Base-by-base conservation (phyloP, 2,113 vertebrate genomes). In the Charadrius vociferus region DNA sequence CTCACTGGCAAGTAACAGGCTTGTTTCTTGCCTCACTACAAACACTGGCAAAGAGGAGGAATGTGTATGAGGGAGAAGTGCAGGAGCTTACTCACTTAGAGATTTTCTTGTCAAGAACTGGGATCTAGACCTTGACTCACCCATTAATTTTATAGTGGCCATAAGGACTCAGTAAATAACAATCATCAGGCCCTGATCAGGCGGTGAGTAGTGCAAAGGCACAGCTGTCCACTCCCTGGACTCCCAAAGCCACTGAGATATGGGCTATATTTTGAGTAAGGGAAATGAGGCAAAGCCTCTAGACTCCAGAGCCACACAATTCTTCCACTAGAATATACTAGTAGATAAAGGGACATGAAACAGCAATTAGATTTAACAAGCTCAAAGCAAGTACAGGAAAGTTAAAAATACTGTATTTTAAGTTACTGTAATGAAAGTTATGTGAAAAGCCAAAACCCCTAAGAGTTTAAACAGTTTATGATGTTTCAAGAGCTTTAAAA, bases 221-320 rank as follows among this genome's bases (percentile, higher is more conserved):
- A 63, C 21, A 43, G 39, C 7, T 2, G 0, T 24, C 36, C 12
- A 7, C 2, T 4, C 8, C 19, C 7, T 3, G 4, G 27, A 34
- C 6, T 66, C 36, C 16, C 34, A 73, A 41, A 90, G 68, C 41
- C 70, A 26, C 22, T 34, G 58, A 79, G 52, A 39, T 12, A 2
- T 2, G 14, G 34, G 15, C 24, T 70, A 2, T 32, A 63, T 45
- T 90, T 75, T 68, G 52, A 68, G 49, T 39, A 22, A 75, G 20
- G 4, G 52, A 63, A 88, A 84, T 5, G n/a, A 81, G 7, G 34
- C 12, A 92, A 81, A 86, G 50, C 12, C 41, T 83, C 29, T 15
- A 13, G n/a, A 62, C 8, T 72, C 7, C 20, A 29, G 37, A 63
- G 29, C 1, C 7, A 41, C 16, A 30, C 7, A 81, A 15, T n/a